Base-by-base conservation (phyloP, 2,113 vertebrate species). In the Cheirogaleus medius region DNA sequence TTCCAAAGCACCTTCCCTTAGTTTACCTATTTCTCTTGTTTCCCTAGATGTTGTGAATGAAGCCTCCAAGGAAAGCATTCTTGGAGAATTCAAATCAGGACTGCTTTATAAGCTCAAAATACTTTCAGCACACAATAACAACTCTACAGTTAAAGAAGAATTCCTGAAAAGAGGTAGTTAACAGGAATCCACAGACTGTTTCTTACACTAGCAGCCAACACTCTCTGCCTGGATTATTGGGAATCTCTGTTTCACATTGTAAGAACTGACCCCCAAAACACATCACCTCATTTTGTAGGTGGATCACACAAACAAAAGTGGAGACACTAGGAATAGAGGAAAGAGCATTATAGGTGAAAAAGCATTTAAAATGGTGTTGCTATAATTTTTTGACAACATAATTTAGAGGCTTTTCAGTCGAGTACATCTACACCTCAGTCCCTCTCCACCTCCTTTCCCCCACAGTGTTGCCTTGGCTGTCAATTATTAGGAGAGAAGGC, bases 351-450 rank as follows among this genome's bases (percentile, higher is more conserved):
- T 32, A 92, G 95, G 87, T 21, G 7, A 83, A 34, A 95, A 90
- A 94, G 73, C 42, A 47, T 97, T 96, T 92, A 94, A 96, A 98
- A 98, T 97, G 94, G 77, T 80, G 97, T 98, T 98, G 90, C 96
- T 98, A 85, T 98, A 98, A 98, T 98, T 98, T 97, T 97, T 98
- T 98, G 98, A 99, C 98, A 98, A 98, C 97, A 98, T 98, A 99
- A 98, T 98, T 97, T 98, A 98, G 95, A 98, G 97, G 98, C 97
- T 98, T 98, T 94, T 98, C 98, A 98, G 98, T 94, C 95, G 95
- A 99, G 95, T 98, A 98, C 86, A 98, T 98, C 98, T 98, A 98
- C 91, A 98, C 98, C 98, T 98, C 98, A 97, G 39, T 98, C 98
- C 98, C 97, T 98, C 95, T 98, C 98, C 96, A 98, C 97, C 97